These are phyloP conservation scores for fruit fly (Drosophila melanogaster) DNA, from an alignment of 1,140 invertebrate species.

Conservation along the genomic window Release_6_plus_ISO1_MT NT_033779.5:6158001-6158500, in stretches of 20 bases:
- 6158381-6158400: slow-evolving; percentile 69
- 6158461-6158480: no score
- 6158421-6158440: slow-evolving; percentile 1
- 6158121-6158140: no score
- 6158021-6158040: no score
- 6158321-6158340: slow-evolving; percentile 46
- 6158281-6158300: slow-evolving; percentile 24
- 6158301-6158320: slow-evolving; percentile 68
- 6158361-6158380: slow-evolving; percentile 48
- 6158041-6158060: no score
- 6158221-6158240: slow-evolving; percentile 77
- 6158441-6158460: not conserved
- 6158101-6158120: no score
- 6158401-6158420: slow-evolving; percentile 41
- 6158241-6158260: slow-evolving; percentile 69
- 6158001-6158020: no score
- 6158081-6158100: no score
- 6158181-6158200: no score
- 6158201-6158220: slow-evolving; percentile 22
- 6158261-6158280: slow-evolving; percentile 47
- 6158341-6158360: slow-evolving; percentile 16
- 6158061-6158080: no score
- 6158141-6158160: no score
- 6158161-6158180: no score
- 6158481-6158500: not conserved